Evolutionary conservation across 2,888 invertebrate species (phyloP).

Genomic region (Gonocerus acuteangulatus): DNA sequence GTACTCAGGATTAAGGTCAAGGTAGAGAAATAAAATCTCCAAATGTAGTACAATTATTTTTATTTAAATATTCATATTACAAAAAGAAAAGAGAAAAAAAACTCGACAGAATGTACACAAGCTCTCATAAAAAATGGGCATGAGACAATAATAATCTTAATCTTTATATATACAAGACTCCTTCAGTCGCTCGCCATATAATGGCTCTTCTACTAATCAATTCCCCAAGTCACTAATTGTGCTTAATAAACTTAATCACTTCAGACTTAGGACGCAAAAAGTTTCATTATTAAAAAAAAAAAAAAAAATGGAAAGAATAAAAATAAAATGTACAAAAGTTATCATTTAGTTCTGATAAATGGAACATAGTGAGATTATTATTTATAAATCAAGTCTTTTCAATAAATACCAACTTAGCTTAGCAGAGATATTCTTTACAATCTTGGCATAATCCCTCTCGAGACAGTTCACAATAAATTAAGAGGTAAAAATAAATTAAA

Average conservation of each 20-base stretch:
- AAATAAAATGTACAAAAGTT: too few relatives aligned
- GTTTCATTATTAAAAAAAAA: too few relatives aligned
- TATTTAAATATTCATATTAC: not conserved
- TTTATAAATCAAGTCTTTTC: not conserved
- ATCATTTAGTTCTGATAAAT: too few relatives aligned
- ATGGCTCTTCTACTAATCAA: constrained; percentile 8
- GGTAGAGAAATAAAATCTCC: too few relatives aligned
- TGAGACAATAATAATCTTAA: too few relatives aligned
- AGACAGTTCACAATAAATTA: constrained; percentile 1
- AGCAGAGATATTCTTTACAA: too few relatives aligned
- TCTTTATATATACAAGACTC: constrained; percentile 10
- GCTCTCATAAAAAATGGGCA: not conserved
- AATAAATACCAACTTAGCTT: constrained; percentile 11
- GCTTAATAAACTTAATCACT: too few relatives aligned
- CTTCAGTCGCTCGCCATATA: constrained; percentile 16
- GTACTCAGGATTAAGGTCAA: too few relatives aligned
- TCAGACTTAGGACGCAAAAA: too few relatives aligned
- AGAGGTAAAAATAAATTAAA: constrained; percentile 1
- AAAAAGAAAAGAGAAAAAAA: too few relatives aligned
- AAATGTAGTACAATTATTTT: not conserved
- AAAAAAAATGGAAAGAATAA: too few relatives aligned
- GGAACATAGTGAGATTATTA: not conserved
- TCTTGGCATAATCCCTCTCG: too few relatives aligned
- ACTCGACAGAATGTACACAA: not conserved
- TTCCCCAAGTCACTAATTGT: constrained; percentile 1